Percentiles rank a stretch among this genome's conserved stretches.
These are phyloP conservation scores for Camponotus fellah DNA, from an alignment of 2,888 invertebrate species.

Conservation along the genomic window DNA sequence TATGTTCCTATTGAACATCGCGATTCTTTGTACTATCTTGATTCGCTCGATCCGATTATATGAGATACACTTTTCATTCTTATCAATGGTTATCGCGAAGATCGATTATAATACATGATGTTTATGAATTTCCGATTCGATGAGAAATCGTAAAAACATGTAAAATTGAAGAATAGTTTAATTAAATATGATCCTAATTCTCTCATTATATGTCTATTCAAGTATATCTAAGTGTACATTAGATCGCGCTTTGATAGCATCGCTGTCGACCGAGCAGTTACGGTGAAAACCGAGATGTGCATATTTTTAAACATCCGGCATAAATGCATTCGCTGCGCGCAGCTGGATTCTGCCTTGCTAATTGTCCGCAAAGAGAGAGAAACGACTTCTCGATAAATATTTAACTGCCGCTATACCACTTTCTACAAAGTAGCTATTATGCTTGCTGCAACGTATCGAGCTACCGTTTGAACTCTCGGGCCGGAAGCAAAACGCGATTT, in stretches of 20 bases:
- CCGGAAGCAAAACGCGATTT: constrained; percentile 44
- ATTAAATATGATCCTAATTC: not conserved
- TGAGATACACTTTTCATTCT: constrained; percentile 54
- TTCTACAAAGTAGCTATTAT: not conserved
- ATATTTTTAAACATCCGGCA: constrained; percentile 24
- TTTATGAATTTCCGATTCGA: not conserved
- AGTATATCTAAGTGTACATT: not conserved
- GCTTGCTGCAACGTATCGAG: constrained; percentile 28
- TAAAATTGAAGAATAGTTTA: not conserved
- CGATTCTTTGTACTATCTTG: constrained; percentile 60
- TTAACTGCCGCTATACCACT: constrained; percentile 8
- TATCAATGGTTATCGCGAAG: constrained; percentile 23
- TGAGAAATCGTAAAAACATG: not conserved
- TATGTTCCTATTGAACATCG: constrained; percentile 64
- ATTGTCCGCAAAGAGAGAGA: constrained; percentile 47
- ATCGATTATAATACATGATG: not conserved
- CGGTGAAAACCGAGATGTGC: constrained; percentile 1
- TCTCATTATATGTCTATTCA: too few relatives aligned
- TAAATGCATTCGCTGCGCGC: constrained; percentile 11
- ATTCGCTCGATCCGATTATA: constrained; percentile 61
- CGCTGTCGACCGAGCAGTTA: not conserved
- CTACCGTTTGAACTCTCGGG: constrained; percentile 34
- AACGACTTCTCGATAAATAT: constrained; percentile 48
- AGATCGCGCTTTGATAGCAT: constrained; percentile 1
- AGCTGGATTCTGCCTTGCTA: constrained; percentile 31